Percentiles rank a stretch among this genome's conserved stretches.
Evolutionary conservation across 2,888 invertebrate genomes (phyloP).

Genomic region (Electrophaes corylata): DNA sequence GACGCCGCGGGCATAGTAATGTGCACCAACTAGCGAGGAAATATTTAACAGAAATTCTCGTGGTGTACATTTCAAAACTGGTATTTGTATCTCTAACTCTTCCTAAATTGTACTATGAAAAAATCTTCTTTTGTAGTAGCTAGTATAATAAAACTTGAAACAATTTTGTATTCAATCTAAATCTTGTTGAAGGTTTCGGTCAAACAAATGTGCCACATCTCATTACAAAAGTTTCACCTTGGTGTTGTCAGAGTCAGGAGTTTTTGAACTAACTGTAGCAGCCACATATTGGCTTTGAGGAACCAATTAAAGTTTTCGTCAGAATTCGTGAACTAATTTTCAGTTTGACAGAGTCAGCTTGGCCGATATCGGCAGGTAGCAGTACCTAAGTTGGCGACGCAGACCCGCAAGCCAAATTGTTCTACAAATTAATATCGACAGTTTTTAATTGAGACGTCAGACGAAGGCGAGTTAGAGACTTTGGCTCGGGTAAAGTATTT

Average conservation of each 20-base stretch:
- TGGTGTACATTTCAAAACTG: slow-evolving; percentile 13
- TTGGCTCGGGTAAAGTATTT: slow-evolving; percentile 15
- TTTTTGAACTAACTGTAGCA: slow-evolving; percentile 63
- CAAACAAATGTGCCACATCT: slow-evolving; percentile 47
- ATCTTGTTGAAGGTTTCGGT: slow-evolving; percentile 24
- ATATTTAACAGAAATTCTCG: slow-evolving; percentile 29
- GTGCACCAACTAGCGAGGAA: slow-evolving; percentile 29
- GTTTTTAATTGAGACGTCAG: slow-evolving; percentile 59
- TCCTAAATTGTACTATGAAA: no score
- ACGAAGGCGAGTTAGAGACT: slow-evolving; percentile 28
- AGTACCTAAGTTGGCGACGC: slow-evolving; percentile 53
- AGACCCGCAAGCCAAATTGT: slow-evolving; percentile 58
- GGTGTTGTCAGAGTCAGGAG: slow-evolving; percentile 42
- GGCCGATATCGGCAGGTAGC: slow-evolving; percentile 59
- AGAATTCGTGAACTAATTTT: slow-evolving; percentile 79
- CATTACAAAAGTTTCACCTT: slow-evolving; percentile 53
- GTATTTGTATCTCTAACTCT: not conserved
- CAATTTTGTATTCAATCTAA: not conserved
- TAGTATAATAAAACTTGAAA: not conserved
- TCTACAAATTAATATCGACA: slow-evolving; percentile 60
- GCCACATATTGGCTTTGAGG: slow-evolving; percentile 73
- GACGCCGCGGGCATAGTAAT: slow-evolving; percentile 36
- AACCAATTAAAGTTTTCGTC: slow-evolving; percentile 83
- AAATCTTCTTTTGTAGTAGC: not conserved
- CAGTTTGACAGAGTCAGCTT: slow-evolving; percentile 79